Conservation (phyloP, 2,113 vertebrate species). For the Myanophis thanlyinensis region DNA sequence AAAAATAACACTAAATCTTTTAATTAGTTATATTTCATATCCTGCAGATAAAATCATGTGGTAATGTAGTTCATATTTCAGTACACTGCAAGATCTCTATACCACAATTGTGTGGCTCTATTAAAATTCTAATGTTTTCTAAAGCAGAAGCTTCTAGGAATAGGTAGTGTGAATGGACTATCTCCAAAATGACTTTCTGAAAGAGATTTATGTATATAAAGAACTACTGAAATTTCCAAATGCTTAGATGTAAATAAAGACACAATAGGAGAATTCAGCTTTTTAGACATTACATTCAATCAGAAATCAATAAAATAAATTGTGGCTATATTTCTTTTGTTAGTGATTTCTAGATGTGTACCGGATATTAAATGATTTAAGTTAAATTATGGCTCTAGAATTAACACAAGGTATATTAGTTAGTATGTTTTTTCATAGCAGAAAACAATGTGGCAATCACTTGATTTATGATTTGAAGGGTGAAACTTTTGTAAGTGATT, state of each 20-base stretch:
- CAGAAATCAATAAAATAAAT: not conserved
- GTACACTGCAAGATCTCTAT: not conserved
- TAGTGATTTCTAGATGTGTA: not conserved
- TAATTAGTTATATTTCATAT: not conserved
- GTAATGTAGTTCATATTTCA: not conserved
- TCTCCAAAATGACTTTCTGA: not conserved
- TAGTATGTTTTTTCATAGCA: not conserved
- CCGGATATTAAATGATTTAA: not conserved
- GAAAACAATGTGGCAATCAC: not conserved
- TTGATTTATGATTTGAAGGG: not conserved
- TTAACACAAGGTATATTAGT: not conserved
- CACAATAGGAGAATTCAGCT: not conserved
- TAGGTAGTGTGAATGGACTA: not conserved
- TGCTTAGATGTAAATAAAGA: not conserved
- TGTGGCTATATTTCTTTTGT: not conserved
- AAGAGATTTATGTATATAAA: not conserved
- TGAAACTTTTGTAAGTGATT: constrained; percentile 18
- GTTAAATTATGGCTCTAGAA: not conserved
- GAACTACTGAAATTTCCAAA: not conserved
- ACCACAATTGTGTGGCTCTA: not conserved
- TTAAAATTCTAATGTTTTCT: not conserved
- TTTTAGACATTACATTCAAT: not conserved
- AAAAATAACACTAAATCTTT: not conserved
- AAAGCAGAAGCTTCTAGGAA: not conserved
- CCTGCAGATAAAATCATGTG: not conserved